Evolutionary conservation across 2,888 invertebrate species (phyloP).

Genomic region (Andrena hattorfiana): DNA sequence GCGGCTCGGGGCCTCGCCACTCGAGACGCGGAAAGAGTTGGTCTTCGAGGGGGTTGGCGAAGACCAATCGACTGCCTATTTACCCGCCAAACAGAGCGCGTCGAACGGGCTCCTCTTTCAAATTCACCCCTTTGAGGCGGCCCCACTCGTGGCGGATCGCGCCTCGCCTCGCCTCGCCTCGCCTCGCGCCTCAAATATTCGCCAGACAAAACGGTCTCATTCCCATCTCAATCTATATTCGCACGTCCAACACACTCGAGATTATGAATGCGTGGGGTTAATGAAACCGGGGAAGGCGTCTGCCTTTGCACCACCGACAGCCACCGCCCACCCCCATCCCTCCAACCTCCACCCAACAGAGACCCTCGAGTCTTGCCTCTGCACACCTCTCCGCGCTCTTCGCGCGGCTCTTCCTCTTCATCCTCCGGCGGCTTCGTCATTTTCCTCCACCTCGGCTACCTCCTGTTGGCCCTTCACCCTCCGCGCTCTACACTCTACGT

Average conservation of each 20-base stretch:
- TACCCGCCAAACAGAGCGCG: slow-evolving; percentile 77
- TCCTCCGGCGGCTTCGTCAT: slow-evolving; percentile 46
- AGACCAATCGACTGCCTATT: slow-evolving; percentile 81
- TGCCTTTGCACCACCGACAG: slow-evolving; percentile 80
- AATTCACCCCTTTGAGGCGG: slow-evolving; percentile 70
- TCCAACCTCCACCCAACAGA: not conserved
- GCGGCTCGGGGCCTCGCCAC: slow-evolving; percentile 23
- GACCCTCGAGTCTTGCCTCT: slow-evolving; percentile 18
- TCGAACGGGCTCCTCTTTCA: slow-evolving; percentile 73
- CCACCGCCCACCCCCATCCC: slow-evolving; percentile 18
- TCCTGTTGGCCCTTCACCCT: slow-evolving; percentile 14
- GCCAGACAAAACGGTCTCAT: slow-evolving; percentile 83
- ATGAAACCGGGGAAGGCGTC: slow-evolving; percentile 83
- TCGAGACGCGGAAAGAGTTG: slow-evolving; percentile 61
- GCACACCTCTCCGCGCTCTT: slow-evolving; percentile 29
- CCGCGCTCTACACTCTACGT: slow-evolving; percentile 12
- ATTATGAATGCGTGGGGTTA: slow-evolving; percentile 84
- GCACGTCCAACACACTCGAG: slow-evolving; percentile 85
- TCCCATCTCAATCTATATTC: slow-evolving; percentile 85
- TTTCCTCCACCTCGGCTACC: slow-evolving; percentile 16
- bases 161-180: slow-evolving; percentile 80
- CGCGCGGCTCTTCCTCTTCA: slow-evolving; percentile 47
- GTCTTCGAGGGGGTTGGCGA: slow-evolving; percentile 44
- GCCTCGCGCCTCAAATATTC: slow-evolving; percentile 80
- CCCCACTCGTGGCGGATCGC: slow-evolving; percentile 68